These are phyloP conservation scores for Platichthys flesus DNA, from an alignment of 2,113 vertebrate genomes.

Conservation along the genomic window DNA sequence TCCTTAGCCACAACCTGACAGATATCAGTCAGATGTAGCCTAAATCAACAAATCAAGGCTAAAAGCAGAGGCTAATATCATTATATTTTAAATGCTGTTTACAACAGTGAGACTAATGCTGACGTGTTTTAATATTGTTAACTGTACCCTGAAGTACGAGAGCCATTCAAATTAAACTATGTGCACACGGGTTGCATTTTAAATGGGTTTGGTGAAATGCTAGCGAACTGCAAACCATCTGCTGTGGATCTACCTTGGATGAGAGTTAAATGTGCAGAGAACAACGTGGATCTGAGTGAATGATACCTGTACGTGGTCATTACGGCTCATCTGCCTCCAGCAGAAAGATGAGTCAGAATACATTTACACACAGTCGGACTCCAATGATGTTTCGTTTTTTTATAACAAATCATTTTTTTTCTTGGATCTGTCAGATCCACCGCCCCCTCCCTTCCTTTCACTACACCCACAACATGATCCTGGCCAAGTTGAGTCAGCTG, in stretches of 20 bases:
- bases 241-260: neutral
- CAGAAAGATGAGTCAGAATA: neutral
- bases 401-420: conserved; percentile 40
- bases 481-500: conserved; percentile 60
- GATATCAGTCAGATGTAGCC: too few species aligned
- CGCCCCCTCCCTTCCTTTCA: conserved; percentile 59
- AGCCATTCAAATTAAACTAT: neutral
- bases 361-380: conserved; percentile 33
- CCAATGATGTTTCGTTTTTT: conserved; percentile 11
- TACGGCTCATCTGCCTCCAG: neutral
- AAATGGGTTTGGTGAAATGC: neutral
- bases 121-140: neutral
- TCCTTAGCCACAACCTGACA: too few species aligned
- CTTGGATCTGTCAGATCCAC: conserved; percentile 57
- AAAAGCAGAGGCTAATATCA: too few species aligned
- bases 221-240: neutral
- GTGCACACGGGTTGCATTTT: too few species aligned
- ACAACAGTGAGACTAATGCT: too few species aligned
- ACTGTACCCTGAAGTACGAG: neutral
- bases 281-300: neutral
- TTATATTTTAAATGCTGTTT: too few species aligned
- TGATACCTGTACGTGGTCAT: neutral
- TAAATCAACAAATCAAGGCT: too few species aligned
- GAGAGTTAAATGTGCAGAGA: neutral
- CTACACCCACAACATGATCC: conserved; percentile 70